Evolutionary conservation across 2,113 vertebrate genomes (phyloP), one percentile per base, ranked within the genome.

Genomic region (Strigops habroptila): DNA sequence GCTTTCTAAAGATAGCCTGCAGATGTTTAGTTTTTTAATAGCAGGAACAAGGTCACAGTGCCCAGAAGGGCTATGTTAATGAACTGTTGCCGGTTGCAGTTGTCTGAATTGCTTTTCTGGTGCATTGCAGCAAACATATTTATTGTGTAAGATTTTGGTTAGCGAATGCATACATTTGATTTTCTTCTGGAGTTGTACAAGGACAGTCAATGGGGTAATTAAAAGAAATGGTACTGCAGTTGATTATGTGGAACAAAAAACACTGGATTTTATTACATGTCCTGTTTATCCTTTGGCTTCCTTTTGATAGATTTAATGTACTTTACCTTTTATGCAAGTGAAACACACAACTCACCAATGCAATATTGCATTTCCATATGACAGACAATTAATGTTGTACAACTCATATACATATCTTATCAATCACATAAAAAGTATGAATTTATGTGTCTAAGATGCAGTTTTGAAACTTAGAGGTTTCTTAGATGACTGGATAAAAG

Each of bases 71-170:
- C 68, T 93, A 93, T 96, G 82, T 30, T 86, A 95, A 93, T 90
- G 43, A 91, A n/a, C 0, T 8, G 62, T 37, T 76, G 43, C 2
- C 3, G 31, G 16, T 51, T 92, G 49, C 64, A 37, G 49, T 37
- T 91, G 44, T 82, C 6, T 2, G 73, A 94, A 83, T 64, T 78
- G 39, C 30, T 93, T 86, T 86, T 16, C 27, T 95, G 51, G 35
- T 88, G 64, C 88, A 96, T 75, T 96, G 88, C 90, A 95, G 85
- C 24, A 91, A 93, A 86, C 31, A n/a, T 41, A 62, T 67, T 91
- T 90, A 78, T 64, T 60, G 28, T 73, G 15, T 31, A 75, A 64
- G 24, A 13, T 90, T 90, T 85, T 77, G 31, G 37, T 91, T 52
- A 74, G 24, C 62, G 23, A 70, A 52, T 24, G 18, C 19, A 52